A percentile compares a stretch with the other conserved stretches of the same genome.
Evolutionary conservation across 2,113 vertebrate species (phyloP).

Genomic region (Lasiurus cinereus): DNA sequence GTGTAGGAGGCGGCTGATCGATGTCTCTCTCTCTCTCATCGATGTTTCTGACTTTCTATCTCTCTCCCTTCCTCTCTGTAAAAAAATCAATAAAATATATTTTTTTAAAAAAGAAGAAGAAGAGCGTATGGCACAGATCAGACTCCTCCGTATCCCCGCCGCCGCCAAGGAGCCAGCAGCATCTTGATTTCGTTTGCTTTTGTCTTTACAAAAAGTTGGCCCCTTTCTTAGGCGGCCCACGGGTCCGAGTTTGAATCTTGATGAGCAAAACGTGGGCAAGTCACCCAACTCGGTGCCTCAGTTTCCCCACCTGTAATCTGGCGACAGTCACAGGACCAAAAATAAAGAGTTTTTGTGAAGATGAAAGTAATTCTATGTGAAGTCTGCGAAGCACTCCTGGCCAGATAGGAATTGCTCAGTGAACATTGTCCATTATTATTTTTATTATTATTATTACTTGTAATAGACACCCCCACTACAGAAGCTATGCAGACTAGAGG

Average conservation of each 20-base stretch:
- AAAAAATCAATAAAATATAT: too few species aligned
- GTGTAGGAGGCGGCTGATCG: too few species aligned
- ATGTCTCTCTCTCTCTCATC: too few species aligned
- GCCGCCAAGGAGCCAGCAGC: not conserved
- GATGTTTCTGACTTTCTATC: too few species aligned
- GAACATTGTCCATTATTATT: not conserved
- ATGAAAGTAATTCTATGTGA: not conserved
- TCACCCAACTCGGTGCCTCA: not conserved
- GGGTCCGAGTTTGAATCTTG: conserved; percentile 12
- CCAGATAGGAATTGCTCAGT: not conserved
- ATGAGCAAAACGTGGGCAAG: not conserved
- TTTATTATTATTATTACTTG: not conserved
- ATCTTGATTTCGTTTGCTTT: not conserved
- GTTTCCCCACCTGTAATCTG: not conserved
- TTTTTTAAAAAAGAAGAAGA: too few species aligned
- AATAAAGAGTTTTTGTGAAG: not conserved
- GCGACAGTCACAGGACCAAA: not conserved
- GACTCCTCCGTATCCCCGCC: not conserved
- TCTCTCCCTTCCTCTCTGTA: too few species aligned
- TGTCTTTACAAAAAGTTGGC: not conserved
- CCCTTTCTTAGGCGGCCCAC: not conserved
- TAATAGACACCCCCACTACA: too few species aligned
- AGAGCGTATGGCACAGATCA: not conserved
- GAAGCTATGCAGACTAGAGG: not conserved
- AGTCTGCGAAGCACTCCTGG: not conserved